Percentiles rank a stretch among this genome's conserved stretches.
phyloP scores from a whole-genome alignment of 2,113 vertebrate genomes.

The Rhadina sibilatrix region DNA sequence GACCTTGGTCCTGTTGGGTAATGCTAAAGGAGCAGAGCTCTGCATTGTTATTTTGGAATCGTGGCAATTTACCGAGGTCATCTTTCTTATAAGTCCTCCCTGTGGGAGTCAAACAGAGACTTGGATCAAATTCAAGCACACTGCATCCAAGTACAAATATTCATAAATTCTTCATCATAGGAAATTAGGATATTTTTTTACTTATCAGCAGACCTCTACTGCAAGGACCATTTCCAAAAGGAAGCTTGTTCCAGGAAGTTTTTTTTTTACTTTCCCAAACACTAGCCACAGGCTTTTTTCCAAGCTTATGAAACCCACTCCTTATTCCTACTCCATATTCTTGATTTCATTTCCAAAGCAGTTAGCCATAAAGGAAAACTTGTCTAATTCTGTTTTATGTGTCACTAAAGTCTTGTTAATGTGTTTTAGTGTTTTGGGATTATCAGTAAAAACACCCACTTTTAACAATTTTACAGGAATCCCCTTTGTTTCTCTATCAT shows the following conservation, averaged over 20 bases:
- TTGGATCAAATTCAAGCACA: not conserved
- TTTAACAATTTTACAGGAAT: not conserved
- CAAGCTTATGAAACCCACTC: not conserved
- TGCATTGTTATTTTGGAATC: not conserved
- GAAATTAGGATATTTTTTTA: not conserved
- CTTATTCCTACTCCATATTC: not conserved
- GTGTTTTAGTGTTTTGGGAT: not conserved
- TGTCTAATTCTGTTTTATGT: not conserved
- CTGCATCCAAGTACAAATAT: not conserved
- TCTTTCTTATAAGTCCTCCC: not conserved
- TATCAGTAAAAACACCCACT: not conserved
- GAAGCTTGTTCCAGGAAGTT: not conserved
- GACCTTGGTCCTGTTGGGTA: not conserved
- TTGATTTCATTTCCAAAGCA: conserved; percentile 19
- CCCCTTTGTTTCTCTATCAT: not conserved
- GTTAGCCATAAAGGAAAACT: not conserved
- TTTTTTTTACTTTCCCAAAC: not conserved
- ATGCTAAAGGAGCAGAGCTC: not conserved
- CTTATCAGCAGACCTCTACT: not conserved
- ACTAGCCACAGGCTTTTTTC: not conserved
- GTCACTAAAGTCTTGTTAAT: not conserved
- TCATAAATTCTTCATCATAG: not conserved
- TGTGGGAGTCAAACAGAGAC: not conserved
- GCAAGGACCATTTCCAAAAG: not conserved
- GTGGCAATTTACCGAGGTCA: not conserved